Base-by-base conservation (phyloP, 2,888 invertebrate species). In the Stramonita haemastoma region DNA sequence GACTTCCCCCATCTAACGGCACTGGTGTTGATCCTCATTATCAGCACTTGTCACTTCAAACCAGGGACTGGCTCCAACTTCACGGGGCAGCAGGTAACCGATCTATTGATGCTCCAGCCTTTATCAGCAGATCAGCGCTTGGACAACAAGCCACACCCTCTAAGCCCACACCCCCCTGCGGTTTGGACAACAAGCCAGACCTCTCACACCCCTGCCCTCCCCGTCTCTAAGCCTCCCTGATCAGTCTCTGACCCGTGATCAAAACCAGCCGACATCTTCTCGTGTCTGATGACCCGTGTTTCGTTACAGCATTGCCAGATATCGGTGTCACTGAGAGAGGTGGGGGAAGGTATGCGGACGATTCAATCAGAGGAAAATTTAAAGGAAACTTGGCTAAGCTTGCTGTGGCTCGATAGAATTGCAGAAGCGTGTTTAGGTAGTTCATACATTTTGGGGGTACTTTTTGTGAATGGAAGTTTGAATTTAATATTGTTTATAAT, bases 1-100 rank as follows among this genome's bases (percentile, higher is more conserved):
- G 73, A 60, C 15, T 22, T 60, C n/a, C n/a, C 32, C 32, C 77
- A 32, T 34, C 77, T 8, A 19, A 79, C 32, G 77, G 77, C 77
- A 34, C 77, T 17, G 13, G 6, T 15, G 60, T 60, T 15, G 60
- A 22, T 60, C 60, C 60, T 19, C 60, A 32, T 34, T 79, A 79
- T 79, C 77, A 79, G 77, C 77, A 15, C 77, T 32, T 79, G 77
- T 79, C 77, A 79, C 77, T 32, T 79, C 77, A 79, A 79, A 79
- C 77, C 32, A 32, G 17, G 34, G 77, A 15, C 15, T 32, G 17
- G 26, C 5, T 19, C 77, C 26, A 32, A 79, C 13, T 32, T 32
- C 32, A 32, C 32, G 32, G 29, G 5, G 26, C 15, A 29, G 15
- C 34, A 17, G 32, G 73, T 73, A 32, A 34, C 77, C 13, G 32